Evolutionary conservation across 2,888 invertebrate genomes (phyloP).

Genomic region (Melipona beecheii): DNA sequence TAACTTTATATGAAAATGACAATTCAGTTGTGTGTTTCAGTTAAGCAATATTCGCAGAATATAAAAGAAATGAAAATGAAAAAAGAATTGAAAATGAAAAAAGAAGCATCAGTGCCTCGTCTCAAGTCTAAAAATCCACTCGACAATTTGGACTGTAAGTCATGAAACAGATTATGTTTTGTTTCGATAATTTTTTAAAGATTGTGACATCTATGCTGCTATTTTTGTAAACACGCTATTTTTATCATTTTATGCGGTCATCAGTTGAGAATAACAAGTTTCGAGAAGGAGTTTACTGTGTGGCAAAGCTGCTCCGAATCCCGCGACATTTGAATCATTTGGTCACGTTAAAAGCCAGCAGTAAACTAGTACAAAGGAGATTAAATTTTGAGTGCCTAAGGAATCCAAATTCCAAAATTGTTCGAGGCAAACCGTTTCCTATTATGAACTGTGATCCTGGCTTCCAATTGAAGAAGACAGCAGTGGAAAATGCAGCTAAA

Average conservation of each 20-base stretch:
- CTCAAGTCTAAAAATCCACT: slow-evolving; percentile 92
- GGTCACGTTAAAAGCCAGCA: slow-evolving; percentile 89
- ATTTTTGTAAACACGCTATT: not conserved
- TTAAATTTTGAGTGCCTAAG: slow-evolving; percentile 87
- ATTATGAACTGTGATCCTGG: slow-evolving; percentile 89
- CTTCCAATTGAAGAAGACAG: slow-evolving; percentile 88
- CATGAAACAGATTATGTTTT: not conserved
- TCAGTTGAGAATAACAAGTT: slow-evolving; percentile 93
- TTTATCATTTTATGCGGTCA: slow-evolving; percentile 72
- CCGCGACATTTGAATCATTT: slow-evolving; percentile 93
- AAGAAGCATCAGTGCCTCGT: slow-evolving; percentile 87
- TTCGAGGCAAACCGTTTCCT: slow-evolving; percentile 89
- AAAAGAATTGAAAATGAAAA: slow-evolving; percentile 84
- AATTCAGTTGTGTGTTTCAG: slow-evolving; percentile 80
- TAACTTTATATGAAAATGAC: no score
- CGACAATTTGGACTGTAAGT: slow-evolving; percentile 94
- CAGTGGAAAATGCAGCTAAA: slow-evolving; percentile 90
- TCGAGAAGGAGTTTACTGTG: slow-evolving; percentile 90
- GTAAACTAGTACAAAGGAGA: slow-evolving; percentile 87
- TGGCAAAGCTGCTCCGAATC: slow-evolving; percentile 92
- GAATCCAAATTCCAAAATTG: slow-evolving; percentile 85
- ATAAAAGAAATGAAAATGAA: slow-evolving; percentile 88
- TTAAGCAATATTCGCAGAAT: slow-evolving; percentile 88
- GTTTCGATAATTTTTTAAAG: not conserved
- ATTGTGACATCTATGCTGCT: not conserved